A percentile compares a stretch with the other conserved stretches of the same genome.
Evolutionary conservation across 1,140 invertebrate genomes (phyloP).

Genomic region (Drosophila lini): DNA sequence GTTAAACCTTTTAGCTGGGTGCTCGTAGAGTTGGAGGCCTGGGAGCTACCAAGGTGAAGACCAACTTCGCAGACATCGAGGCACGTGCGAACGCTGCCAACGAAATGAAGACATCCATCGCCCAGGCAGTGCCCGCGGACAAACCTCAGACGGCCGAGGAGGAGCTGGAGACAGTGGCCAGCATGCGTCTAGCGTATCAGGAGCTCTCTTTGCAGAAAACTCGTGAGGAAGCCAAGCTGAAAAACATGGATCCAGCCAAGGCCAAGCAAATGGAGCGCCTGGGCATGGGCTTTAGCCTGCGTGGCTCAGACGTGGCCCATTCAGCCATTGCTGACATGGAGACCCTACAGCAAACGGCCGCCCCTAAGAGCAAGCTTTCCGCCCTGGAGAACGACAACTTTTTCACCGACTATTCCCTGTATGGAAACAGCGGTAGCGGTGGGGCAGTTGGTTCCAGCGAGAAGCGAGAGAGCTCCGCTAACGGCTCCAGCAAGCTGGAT

Average conservation of each 20-base stretch:
- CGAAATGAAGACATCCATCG: conserved; percentile 86
- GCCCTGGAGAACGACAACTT: conserved; percentile 67
- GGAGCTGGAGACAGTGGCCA: conserved; percentile 87
- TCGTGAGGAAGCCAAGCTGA: conserved; percentile 91
- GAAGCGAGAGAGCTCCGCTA: conserved; percentile 46
- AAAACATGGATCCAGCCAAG: conserved; percentile 92
- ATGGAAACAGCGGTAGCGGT: conserved; percentile 44
- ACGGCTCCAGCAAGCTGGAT: conserved; percentile 62
- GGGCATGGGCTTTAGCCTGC: conserved; percentile 90
- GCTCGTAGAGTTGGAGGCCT: conserved; percentile 93
- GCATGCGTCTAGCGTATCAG: conserved; percentile 95
- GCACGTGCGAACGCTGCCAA: conserved; percentile 93
- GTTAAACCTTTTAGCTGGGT: conserved; percentile 86
- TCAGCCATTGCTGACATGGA: conserved; percentile 97
- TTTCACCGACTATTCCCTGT: conserved; percentile 84
- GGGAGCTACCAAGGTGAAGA: conserved; percentile 98
- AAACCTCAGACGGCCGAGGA: conserved; percentile 85
- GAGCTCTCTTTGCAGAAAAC: conserved; percentile 92
- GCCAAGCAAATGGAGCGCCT: conserved; percentile 95
- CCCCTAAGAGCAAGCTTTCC: conserved; percentile 72
- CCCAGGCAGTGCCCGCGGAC: conserved; percentile 69
- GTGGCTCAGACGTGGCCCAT: conserved; percentile 91
- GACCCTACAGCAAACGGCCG: conserved; percentile 91
- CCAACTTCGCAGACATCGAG: conserved; percentile 98
- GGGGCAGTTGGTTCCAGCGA: conserved; percentile 34